Evolutionary conservation across 2,888 invertebrate species (phyloP).

Genomic region (Meganola albula): DNA sequence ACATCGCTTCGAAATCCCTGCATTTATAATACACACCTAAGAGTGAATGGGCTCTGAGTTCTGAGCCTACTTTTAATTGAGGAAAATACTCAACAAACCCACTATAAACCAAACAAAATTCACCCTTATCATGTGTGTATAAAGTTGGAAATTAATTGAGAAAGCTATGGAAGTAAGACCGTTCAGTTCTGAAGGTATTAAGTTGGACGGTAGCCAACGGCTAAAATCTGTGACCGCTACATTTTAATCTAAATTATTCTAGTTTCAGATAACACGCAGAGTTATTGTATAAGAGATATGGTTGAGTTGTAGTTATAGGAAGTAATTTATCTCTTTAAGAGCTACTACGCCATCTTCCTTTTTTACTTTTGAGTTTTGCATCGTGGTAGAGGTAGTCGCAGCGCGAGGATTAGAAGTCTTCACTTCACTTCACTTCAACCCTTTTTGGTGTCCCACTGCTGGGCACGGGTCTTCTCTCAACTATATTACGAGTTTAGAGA

Average conservation of each 20-base stretch:
- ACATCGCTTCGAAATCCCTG: slow-evolving; percentile 19
- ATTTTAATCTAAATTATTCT: slow-evolving; percentile 33
- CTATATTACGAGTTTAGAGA: too few relatives aligned
- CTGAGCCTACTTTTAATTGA: slow-evolving; percentile 14
- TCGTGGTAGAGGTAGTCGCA: too few relatives aligned
- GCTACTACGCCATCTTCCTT: too few relatives aligned
- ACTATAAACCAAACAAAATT: neutral
- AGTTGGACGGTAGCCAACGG: slow-evolving; percentile 29
- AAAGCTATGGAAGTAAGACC: neutral
- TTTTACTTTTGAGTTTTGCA: too few relatives aligned
- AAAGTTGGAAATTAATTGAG: slow-evolving; percentile 2
- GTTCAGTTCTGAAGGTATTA: slow-evolving; percentile 3
- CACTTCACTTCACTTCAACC: too few relatives aligned
- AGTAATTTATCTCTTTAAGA: too few relatives aligned
- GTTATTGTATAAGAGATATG: too few relatives aligned
- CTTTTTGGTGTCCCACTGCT: too few relatives aligned
- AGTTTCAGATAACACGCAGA: slow-evolving; percentile 28
- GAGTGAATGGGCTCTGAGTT: slow-evolving; percentile 25
- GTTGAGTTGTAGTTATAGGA: too few relatives aligned
- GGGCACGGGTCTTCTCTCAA: too few relatives aligned
- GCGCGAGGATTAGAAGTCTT: too few relatives aligned
- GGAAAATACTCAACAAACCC: slow-evolving; percentile 6
- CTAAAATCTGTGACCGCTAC: slow-evolving; percentile 29
- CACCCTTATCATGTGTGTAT: neutral
- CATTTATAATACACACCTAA: slow-evolving; percentile 27